These are phyloP conservation scores for Vanessa cardui DNA, from an alignment of 2,888 invertebrate species.

Conservation along the genomic window DNA sequence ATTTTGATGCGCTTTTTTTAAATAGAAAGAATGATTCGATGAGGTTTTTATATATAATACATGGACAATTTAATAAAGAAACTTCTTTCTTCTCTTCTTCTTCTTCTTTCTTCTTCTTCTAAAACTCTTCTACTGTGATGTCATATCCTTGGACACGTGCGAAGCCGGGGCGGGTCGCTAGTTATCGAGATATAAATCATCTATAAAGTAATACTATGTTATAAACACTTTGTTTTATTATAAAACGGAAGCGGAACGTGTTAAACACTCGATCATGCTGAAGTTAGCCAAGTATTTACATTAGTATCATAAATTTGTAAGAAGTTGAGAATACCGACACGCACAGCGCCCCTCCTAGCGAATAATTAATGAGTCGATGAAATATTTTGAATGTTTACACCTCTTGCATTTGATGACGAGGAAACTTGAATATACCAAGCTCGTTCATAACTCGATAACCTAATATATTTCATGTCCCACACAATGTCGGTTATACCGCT, in stretches of 20 bases:
- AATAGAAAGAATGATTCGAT: too few species aligned
- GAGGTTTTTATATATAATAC: too few species aligned
- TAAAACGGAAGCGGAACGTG: slow-evolving; percentile 11
- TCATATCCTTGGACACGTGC: too few species aligned
- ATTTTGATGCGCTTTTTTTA: too few species aligned
- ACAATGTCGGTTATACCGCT: background rate
- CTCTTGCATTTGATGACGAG: slow-evolving; percentile 52
- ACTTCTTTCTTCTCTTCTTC: too few species aligned
- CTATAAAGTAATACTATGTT: background rate
- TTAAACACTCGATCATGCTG: slow-evolving; percentile 53
- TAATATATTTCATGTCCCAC: slow-evolving; percentile 7
- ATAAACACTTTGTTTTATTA: slow-evolving; percentile 24
- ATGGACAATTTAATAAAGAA: too few species aligned
- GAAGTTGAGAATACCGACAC: slow-evolving; percentile 61
- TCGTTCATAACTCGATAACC: slow-evolving; percentile 37
- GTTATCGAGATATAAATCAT: background rate
- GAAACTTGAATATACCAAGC: slow-evolving; percentile 49
- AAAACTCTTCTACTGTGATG: too few species aligned
- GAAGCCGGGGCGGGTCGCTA: too few species aligned
- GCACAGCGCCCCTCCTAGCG: slow-evolving; percentile 54
- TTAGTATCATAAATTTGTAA: slow-evolving; percentile 76
- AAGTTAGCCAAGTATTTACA: slow-evolving; percentile 70
- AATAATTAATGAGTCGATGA: slow-evolving; percentile 67
- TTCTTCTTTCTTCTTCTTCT: too few species aligned
- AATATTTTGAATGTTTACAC: slow-evolving; percentile 66